phyloP scores from a whole-genome alignment of 2,797 vertebrate genomes.

The Botia almorhae region DNA sequence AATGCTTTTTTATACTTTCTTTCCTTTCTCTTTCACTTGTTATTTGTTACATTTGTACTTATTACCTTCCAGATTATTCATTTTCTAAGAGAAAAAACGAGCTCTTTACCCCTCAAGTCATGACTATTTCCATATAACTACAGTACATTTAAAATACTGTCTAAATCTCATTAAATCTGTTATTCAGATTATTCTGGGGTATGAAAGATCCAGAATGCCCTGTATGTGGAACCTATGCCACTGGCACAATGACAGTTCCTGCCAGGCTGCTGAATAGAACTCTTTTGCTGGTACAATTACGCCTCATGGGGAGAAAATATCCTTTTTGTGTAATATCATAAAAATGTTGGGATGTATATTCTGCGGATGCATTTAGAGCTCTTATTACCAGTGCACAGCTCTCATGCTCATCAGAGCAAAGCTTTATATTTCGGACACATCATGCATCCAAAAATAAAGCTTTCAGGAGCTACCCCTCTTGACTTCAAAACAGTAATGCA shows the following conservation, averaged over 20 bases:
- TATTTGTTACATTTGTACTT: too few species aligned
- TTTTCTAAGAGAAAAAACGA: too few species aligned
- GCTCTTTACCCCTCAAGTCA: too few species aligned
- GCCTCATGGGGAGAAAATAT: constrained; percentile 51
- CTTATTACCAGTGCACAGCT: neutral
- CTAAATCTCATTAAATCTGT: too few species aligned
- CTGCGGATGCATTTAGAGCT: neutral
- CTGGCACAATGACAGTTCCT: constrained; percentile 51
- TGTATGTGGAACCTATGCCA: constrained; percentile 67
- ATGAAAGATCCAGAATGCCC: too few species aligned
- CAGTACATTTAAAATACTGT: too few species aligned
- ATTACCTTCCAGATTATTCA: too few species aligned
- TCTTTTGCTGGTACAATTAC: constrained; percentile 58
- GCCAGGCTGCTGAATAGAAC: constrained; percentile 21
- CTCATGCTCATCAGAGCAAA: neutral
- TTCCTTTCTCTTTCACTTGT: too few species aligned
- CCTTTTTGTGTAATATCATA: constrained; percentile 20
- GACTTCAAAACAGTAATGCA: constrained; percentile 7
- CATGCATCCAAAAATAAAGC: constrained; percentile 17
- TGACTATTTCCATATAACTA: too few species aligned
- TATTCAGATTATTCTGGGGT: too few species aligned
- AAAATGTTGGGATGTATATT: constrained; percentile 24
- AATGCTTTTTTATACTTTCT: too few species aligned
- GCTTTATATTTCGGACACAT: neutral
- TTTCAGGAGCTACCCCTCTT: constrained; percentile 13